A percentile compares a stretch with the other conserved stretches of the same genome.
These are phyloP conservation scores for Astyanax mexicanus DNA, from an alignment of 2,797 vertebrate species.

Conservation along the genomic window DNA sequence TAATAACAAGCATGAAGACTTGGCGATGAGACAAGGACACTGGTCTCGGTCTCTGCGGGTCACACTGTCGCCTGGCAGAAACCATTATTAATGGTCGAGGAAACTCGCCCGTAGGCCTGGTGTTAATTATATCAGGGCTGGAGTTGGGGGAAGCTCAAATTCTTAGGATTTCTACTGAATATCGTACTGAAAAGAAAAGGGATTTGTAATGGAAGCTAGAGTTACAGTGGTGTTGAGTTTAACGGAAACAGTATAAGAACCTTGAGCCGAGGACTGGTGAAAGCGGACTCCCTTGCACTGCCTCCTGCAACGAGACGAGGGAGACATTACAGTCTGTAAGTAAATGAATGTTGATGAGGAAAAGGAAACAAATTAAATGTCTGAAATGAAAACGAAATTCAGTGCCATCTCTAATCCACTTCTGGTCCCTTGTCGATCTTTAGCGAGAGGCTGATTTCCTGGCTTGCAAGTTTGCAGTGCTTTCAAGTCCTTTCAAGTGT, in stretches of 20 bases:
- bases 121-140: conserved; percentile 79
- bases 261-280: conserved; percentile 54
- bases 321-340: conserved; percentile 57
- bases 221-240: conserved; percentile 53
- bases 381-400: conserved; percentile 61
- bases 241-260: conserved; percentile 46
- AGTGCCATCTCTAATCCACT: conserved; percentile 52
- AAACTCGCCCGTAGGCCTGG: conserved; percentile 78
- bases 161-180: conserved; percentile 54
- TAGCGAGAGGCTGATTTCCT: conserved; percentile 37
- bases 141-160: conserved; percentile 63
- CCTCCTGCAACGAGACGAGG: conserved; percentile 54
- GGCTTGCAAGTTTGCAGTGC: conserved; percentile 32
- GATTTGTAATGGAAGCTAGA: conserved; percentile 54
- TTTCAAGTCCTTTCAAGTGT: too few relatives aligned
- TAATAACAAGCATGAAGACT: conserved; percentile 61
- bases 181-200: conserved; percentile 47
- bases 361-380: conserved; percentile 59
- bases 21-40: conserved; percentile 73
- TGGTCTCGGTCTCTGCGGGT: conserved; percentile 74
- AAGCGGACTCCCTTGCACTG: conserved; percentile 45
- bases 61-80: conserved; percentile 76
- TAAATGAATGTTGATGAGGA: conserved; percentile 56
- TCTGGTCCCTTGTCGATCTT: conserved; percentile 38
- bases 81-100: conserved; percentile 82